Evolutionary conservation across 2,888 invertebrate species (phyloP).

Genomic region (Rhodophaea formosa): DNA sequence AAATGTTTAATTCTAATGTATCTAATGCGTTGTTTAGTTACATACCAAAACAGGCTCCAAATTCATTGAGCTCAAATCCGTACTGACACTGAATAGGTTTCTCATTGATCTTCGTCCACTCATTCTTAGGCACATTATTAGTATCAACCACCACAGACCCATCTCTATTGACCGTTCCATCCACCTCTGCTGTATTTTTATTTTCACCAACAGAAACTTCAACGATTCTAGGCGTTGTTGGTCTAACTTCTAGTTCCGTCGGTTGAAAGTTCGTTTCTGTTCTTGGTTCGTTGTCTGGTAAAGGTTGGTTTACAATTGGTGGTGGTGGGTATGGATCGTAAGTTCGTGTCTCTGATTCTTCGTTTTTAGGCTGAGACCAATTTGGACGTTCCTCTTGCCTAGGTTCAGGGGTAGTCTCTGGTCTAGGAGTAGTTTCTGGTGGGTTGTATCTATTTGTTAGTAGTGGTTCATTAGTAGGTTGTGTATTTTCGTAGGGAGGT

Average conservation of each 20-base stretch:
- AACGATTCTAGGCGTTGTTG: conserved; percentile 39
- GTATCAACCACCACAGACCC: conserved; percentile 53
- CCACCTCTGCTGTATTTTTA: conserved; percentile 44
- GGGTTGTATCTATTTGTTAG: background rate
- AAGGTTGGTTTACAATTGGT: conserved; percentile 11
- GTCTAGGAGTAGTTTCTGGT: background rate
- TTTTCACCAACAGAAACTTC: conserved; percentile 44
- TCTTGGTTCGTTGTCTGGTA: conserved; percentile 21
- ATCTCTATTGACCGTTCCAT: conserved; percentile 45
- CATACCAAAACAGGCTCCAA: conserved; percentile 82
- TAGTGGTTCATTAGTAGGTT: conserved; percentile 12
- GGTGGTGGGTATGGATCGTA: conserved; percentile 10
- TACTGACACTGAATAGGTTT: conserved; percentile 58
- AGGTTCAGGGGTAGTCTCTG: background rate
- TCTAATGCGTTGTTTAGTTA: background rate
- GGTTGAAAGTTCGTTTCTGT: conserved; percentile 33
- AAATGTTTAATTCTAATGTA: too few species aligned
- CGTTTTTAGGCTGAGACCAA: background rate
- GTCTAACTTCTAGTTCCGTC: conserved; percentile 21
- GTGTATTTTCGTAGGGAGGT: conserved; percentile 17
- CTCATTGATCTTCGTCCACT: conserved; percentile 51
- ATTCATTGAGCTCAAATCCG: conserved; percentile 78
- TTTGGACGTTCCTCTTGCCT: background rate
- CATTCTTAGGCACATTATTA: conserved; percentile 50
- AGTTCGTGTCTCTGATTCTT: conserved; percentile 6